phyloP scores from a whole-genome alignment of 2,113 vertebrate species.

The Salminus brasiliensis region DNA sequence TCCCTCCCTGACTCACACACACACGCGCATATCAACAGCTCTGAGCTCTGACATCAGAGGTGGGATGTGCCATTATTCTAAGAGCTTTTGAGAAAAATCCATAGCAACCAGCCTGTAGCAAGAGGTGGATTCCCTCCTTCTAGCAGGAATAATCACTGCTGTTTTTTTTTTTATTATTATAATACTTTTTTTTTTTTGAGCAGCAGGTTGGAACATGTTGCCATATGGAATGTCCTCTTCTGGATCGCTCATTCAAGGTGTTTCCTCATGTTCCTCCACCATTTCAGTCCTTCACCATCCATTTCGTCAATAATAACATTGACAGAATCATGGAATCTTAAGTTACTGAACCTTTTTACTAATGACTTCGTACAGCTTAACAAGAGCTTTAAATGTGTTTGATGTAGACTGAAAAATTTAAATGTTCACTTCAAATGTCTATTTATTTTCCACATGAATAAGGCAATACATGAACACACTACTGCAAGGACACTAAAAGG shows the following conservation, averaged over 20 bases:
- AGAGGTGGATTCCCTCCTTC: conserved; percentile 56
- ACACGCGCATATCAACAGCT: conserved; percentile 56
- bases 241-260: neutral
- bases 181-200: neutral
- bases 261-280: neutral
- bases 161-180: conserved; percentile 42
- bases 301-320: neutral
- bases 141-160: conserved; percentile 61
- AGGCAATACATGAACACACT: too few species aligned
- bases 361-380: too few species aligned
- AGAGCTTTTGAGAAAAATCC: conserved; percentile 78
- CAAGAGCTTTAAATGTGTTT: neutral
- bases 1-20: conserved; percentile 43
- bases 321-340: too few species aligned
- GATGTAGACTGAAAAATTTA: neutral
- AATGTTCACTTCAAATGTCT: neutral
- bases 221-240: neutral
- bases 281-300: neutral
- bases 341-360: too few species aligned
- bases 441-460: too few species aligned
- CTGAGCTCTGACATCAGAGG: conserved; percentile 81
- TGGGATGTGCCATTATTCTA: conserved; percentile 74
- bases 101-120: conserved; percentile 75
- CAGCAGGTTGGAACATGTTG: conserved; percentile 1
- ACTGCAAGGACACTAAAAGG: too few species aligned